Evolutionary conservation across 2,888 invertebrate species (phyloP).

Genomic region (Melieria crassipennis): DNA sequence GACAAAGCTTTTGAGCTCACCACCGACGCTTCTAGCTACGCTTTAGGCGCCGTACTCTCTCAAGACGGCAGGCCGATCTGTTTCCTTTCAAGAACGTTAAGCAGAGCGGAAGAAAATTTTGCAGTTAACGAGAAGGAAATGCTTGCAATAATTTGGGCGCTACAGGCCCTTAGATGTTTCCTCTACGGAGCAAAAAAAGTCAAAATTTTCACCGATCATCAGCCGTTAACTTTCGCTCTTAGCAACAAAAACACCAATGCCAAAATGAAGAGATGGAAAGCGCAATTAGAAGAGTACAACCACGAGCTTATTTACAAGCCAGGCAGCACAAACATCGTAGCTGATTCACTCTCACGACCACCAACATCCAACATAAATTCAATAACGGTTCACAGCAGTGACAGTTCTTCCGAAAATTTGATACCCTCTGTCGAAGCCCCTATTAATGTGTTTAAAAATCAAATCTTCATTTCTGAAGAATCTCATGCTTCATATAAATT

Average conservation of each 20-base stretch:
- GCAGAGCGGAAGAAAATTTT: slow-evolving; percentile 14
- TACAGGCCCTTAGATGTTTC: slow-evolving; percentile 13
- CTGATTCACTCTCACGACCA: slow-evolving; percentile 16
- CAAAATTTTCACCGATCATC: slow-evolving; percentile 31
- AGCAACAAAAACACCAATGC: slow-evolving; percentile 21
- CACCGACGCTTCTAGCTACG: slow-evolving; percentile 38
- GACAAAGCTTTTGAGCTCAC: slow-evolving; percentile 34
- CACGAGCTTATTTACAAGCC: neutral
- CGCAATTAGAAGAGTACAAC: slow-evolving; percentile 2
- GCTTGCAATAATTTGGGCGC: slow-evolving; percentile 15
- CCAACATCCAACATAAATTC: slow-evolving; percentile 5
- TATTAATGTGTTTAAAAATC: neutral
- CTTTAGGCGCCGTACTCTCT: slow-evolving; percentile 33
- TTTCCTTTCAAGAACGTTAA: slow-evolving; percentile 30
- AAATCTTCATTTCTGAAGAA: neutral
- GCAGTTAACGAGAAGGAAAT: slow-evolving; percentile 18
- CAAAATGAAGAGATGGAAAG: slow-evolving; percentile 27
- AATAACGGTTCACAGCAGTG: slow-evolving; percentile 7
- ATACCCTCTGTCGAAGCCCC: slow-evolving; percentile 13
- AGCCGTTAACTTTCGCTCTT: slow-evolving; percentile 15
- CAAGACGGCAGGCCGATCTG: slow-evolving; percentile 22
- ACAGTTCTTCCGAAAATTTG: slow-evolving; percentile 20
- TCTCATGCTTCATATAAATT: slow-evolving; percentile 19
- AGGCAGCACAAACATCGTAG: neutral
- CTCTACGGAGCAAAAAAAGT: slow-evolving; percentile 24